Evolutionary conservation across 2,888 invertebrate genomes (phyloP).

Genomic region (Steromphala cineraria): DNA sequence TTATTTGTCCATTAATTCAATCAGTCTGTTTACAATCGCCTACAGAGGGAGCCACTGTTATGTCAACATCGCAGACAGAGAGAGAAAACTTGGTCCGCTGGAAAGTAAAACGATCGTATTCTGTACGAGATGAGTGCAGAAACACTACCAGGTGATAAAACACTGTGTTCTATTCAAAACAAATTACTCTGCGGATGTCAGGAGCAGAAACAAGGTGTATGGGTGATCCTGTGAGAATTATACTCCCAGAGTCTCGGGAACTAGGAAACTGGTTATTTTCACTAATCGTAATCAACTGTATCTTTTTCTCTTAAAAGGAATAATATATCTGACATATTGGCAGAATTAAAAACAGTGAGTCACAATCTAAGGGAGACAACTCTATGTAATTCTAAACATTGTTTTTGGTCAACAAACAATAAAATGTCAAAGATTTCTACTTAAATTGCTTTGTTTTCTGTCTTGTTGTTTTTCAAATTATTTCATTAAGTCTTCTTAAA

Average conservation of each 20-base stretch:
- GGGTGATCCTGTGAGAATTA: background rate
- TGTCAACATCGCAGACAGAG: background rate
- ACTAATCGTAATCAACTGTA: too few relatives aligned
- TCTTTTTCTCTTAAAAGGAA: too few relatives aligned
- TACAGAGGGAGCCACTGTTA: background rate
- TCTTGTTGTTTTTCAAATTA: too few relatives aligned
- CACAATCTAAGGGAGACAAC: background rate
- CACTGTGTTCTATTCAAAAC: background rate
- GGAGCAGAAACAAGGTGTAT: background rate
- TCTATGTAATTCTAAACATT: background rate
- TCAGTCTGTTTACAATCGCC: constrained; percentile 10
- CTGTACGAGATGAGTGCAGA: background rate
- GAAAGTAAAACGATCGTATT: background rate
- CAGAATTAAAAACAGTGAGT: background rate
- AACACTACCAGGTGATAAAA: background rate
- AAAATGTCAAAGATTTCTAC: too few relatives aligned
- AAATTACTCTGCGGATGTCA: background rate
- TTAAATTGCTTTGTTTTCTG: too few relatives aligned
- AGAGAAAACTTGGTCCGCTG: background rate
- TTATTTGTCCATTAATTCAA: constrained; percentile 10
- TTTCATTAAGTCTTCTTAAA: too few relatives aligned
- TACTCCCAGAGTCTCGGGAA: too few relatives aligned
- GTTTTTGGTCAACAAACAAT: too few relatives aligned
- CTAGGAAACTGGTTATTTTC: too few relatives aligned
- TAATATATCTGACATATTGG: background rate